Base-by-base conservation (phyloP, 1,140 invertebrate species). In the Asbolus verrucosus region DNA sequence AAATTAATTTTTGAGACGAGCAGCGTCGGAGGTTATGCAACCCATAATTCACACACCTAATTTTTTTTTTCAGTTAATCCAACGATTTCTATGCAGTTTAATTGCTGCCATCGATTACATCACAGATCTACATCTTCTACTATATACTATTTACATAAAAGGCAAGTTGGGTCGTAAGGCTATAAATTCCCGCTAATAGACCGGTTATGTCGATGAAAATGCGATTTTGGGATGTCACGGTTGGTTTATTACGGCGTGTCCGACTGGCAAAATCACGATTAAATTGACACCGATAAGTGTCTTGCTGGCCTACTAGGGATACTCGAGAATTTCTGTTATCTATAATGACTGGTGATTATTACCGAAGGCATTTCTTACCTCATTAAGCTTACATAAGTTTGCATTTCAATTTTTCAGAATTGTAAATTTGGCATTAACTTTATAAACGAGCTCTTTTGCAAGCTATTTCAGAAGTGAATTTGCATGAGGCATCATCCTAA, bases 71-170 rank as follows among this genome's bases (percentile, higher is more conserved):
- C 24, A 54, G n/a, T n/a, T n/a, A n/a, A n/a, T n/a, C 27, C 11
- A 24, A 27, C n/a, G 6, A n/a, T 13, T 54, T 54, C 24, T 13
- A 54, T 13, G 19, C 21, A 16, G 14, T 27, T 11, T 30, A 19
- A 27, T 13, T 21, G 14, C 9, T 24, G 21, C 21, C n/a, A n/a
- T n/a, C 24, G 14, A 54, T 54, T 54, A 27, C 46, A 54, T 54
- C 46, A 54, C 46, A 13, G 11, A 16, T 54, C 46, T 14, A 54
- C 46, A 54, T 54, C 46, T 54, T 54, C 46, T 15, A 31, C 46
- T 13, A 38, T 14, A 16, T 16, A 27, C 46, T 27, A 54, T 54
- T 54, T 54, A 54, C 46, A 54, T 54, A 54, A 24, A 54, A 13
- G 46, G 46, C 13, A 54, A 27, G 46, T 54, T 27, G 46, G 27